Base-by-base conservation (phyloP, 2,888 invertebrate genomes). In the Erebia epiphron region DNA sequence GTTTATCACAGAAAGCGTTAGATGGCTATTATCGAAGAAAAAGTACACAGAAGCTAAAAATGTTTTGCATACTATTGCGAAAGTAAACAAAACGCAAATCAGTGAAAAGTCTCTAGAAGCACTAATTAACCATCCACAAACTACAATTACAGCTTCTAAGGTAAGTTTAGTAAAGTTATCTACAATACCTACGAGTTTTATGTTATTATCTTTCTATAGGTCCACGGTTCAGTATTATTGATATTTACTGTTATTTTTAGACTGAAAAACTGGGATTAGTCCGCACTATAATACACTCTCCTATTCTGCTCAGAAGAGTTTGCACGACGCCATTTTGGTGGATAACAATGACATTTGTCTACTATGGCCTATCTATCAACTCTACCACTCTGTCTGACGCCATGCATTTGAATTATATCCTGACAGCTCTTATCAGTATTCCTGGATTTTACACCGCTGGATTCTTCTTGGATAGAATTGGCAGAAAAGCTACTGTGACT, bases 21-120 rank as follows among this genome's bases (percentile, higher is more conserved):
- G 97, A 74, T 97, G 97, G 97, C 91, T 97, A 35, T 85, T 97
- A 11, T 95, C 95, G 1, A 95, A 96, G 77, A 94, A 95, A 43
- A 94, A 94, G 77, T 94, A 92, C 72, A 91, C 94, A 0, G 94
- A 95, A 76, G 96, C 96, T 0, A 94, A 94, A 75, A 82, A 79
- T 7, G 94, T 96, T 8, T 84, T 96, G 54, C 88, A 92, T 16
- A 94, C 91, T 73, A 95, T 96, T 2, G 95, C 96, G 0, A 91
- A 84, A 75, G 87, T 95, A 0, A 96, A 96, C 76, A 94, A 93
- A 63, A 92, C 92, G 1, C 81, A 90, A 69, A 85, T 95, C 8
- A 94, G 94, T 54, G 93, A 94, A 18, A 91, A 93, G 63, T 91
- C 94, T 1, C 76, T 95, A 75, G 76, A 86, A 46, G 83, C 86